Conservation (phyloP, 2,888 invertebrate species). For the Lucinisca nassula region DNA sequence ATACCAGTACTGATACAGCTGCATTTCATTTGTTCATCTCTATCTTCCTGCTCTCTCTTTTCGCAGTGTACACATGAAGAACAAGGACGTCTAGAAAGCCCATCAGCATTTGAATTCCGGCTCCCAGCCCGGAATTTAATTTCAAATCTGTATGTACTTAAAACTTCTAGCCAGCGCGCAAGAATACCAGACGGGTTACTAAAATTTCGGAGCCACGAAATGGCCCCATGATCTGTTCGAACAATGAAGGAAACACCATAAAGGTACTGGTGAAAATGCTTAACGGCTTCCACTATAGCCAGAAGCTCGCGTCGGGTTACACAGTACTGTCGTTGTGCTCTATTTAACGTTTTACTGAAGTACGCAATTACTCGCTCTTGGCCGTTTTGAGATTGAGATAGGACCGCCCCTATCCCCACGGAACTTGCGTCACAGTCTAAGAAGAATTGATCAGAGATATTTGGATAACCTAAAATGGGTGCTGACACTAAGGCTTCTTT, state of each 20-base stretch:
- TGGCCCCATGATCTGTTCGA: slow-evolving; percentile 66
- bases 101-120: slow-evolving; percentile 42
- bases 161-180: slow-evolving; percentile 51
- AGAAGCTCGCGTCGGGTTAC: slow-evolving; percentile 62
- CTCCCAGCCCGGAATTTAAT: slow-evolving; percentile 49
- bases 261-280: slow-evolving; percentile 68
- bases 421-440: slow-evolving; percentile 71
- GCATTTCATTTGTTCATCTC: too few relatives aligned
- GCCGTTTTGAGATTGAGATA: slow-evolving; percentile 64
- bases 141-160: slow-evolving; percentile 52
- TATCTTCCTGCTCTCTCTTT: too few relatives aligned
- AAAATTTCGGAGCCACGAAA: slow-evolving; percentile 56
- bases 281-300: slow-evolving; percentile 65
- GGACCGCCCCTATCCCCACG: slow-evolving; percentile 66
- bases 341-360: slow-evolving; percentile 47
- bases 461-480: slow-evolving; percentile 59
- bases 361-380: slow-evolving; percentile 68
- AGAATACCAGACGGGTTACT: slow-evolving; percentile 56
- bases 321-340: slow-evolving; percentile 62
- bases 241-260: slow-evolving; percentile 54
- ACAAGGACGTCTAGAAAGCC: slow-evolving; percentile 34
- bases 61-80: too few relatives aligned
- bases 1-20: too few relatives aligned
- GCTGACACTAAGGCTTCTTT: too few relatives aligned
- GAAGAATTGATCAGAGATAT: slow-evolving; percentile 49